Conservation (phyloP, 2,888 invertebrate species). For the Xestia xanthographa region DNA sequence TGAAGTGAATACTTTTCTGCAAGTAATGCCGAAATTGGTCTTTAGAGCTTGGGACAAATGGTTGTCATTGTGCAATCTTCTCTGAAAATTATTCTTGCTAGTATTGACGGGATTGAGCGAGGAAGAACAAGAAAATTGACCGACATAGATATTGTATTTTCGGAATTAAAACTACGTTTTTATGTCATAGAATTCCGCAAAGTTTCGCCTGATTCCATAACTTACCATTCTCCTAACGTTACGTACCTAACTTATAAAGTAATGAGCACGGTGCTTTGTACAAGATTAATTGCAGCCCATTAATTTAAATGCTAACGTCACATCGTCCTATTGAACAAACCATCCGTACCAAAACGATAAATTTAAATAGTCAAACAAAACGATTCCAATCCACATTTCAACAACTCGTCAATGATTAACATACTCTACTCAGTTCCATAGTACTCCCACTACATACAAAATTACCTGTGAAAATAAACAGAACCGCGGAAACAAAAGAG, state of each 20-base stretch:
- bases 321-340: constrained; percentile 8
- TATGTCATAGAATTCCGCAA: background rate
- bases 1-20: background rate
- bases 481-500: constrained; percentile 56
- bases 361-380: constrained; percentile 30
- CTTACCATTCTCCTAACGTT: too few species aligned
- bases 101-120: too few species aligned
- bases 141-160: too few species aligned
- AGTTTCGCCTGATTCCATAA: background rate
- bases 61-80: background rate
- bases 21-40: background rate
- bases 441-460: constrained; percentile 21
- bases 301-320: constrained; percentile 2
- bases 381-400: constrained; percentile 19
- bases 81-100: background rate
- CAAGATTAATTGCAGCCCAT: background rate
- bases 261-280: too few species aligned
- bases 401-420: constrained; percentile 57
- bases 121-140: too few species aligned
- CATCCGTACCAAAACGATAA: constrained; percentile 15
- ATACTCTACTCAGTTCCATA: constrained; percentile 34
- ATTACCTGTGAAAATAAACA: constrained; percentile 64
- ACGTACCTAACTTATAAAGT: background rate
- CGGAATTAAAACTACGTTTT: background rate
- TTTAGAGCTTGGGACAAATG: background rate